Base-by-base conservation (phyloP, 2,888 invertebrate genomes). In the Harpalus rufipes region DNA sequence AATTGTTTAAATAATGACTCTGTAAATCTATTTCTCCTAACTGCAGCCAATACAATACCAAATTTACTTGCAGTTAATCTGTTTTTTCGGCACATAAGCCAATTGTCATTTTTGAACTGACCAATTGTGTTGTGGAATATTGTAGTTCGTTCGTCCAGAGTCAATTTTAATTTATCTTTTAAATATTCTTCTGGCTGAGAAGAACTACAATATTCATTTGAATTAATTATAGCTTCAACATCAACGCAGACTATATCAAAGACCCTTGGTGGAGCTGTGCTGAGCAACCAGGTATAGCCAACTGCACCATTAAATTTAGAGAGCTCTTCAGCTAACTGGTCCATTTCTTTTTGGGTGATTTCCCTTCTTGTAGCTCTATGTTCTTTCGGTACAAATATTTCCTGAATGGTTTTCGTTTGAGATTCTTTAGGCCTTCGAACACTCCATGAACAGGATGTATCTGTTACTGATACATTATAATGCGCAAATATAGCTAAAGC, bases 81-180 rank as follows among this genome's bases (percentile, higher is more conserved):
- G 25, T 78, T 51, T 51, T 78, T 78, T 58, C 78, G n/a, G 18
- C 56, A 51, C 21, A 78, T 21, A 8, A 78, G 78, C 78, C 78
- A 78, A 21, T 78, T 78, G 1, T 78, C 78, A 78, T 78, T 78
- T 51, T 51, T 78, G 18, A 18, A 56, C 14, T 78, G 78, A 16
- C 78, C 78, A 56, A 78, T n/a, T 56, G 78, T 78, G 10, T 51
- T 8, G 7, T 78, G 8, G n/a, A 25, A 51, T 21, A 78, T 58
- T 14, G 25, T 78, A 10, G 7, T 25, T 16, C 6, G 58, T 78
- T 78, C 18, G 1, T 56, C 56, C 7, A 7, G 10, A 32, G 76
- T 16, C 14, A 58, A 51, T 56, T 56, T 14, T 56, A 56, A 10
- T 56, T 56, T 56, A 56, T 59, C 18, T 59, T 59, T 59, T 59